These are phyloP conservation scores for Neodon shergylaensis DNA, from an alignment of 2,113 vertebrate genomes.

Conservation along the genomic window DNA sequence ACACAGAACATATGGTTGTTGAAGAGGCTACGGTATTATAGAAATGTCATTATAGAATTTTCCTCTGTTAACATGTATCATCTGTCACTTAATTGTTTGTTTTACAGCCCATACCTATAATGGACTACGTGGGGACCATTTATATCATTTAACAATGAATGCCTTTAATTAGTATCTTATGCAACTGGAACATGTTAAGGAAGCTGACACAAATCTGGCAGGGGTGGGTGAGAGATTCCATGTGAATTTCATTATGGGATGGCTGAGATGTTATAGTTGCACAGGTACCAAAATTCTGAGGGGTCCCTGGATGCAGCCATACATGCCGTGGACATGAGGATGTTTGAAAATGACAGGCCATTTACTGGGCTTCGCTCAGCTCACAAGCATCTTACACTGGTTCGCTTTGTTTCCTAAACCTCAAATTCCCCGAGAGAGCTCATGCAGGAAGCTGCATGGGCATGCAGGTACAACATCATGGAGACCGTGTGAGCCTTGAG, in stretches of 20 bases:
- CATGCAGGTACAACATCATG: neutral
- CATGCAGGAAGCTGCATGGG: neutral
- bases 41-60: constrained; percentile 87
- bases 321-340: constrained; percentile 57
- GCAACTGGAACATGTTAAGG: constrained; percentile 88
- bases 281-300: constrained; percentile 86
- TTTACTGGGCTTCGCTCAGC: constrained; percentile 31
- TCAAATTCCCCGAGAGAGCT: neutral
- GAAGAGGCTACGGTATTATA: constrained; percentile 85
- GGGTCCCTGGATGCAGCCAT: constrained; percentile 81
- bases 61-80: constrained; percentile 87
- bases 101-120: constrained; percentile 87
- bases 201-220: constrained; percentile 89
- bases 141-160: constrained; percentile 88
- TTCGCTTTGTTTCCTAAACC: constrained; percentile 35
- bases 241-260: constrained; percentile 90
- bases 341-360: constrained; percentile 34
- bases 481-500: neutral
- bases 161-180: constrained; percentile 90
- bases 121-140: constrained; percentile 87
- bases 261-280: constrained; percentile 83
- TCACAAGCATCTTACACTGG: constrained; percentile 26
- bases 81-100: constrained; percentile 89
- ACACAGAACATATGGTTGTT: constrained; percentile 87
- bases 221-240: constrained; percentile 82